Evolutionary conservation across 2,888 invertebrate genomes (phyloP).

Genomic region (Xestia xanthographa): DNA sequence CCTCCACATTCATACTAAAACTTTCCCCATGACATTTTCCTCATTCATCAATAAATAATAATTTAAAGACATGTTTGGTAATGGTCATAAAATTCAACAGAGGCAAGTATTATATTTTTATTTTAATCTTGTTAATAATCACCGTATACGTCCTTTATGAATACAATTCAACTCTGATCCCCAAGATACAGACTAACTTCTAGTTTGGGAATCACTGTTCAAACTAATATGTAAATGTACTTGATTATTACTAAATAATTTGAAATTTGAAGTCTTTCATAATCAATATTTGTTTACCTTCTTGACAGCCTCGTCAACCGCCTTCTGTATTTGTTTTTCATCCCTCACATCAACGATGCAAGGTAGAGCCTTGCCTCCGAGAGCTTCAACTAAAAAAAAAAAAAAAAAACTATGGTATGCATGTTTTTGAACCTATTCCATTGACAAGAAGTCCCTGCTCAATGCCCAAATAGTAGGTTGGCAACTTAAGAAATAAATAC

Average conservation of each 20-base stretch:
- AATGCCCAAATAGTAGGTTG: too few relatives aligned
- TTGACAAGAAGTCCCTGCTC: neutral
- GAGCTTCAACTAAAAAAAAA: slow-evolving; percentile 93
- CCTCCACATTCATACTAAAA: neutral
- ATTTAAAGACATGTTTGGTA: neutral
- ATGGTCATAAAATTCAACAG: neutral
- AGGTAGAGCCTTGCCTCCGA: slow-evolving; percentile 96
- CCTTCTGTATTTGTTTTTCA: slow-evolving; percentile 93
- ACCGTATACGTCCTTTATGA: too few relatives aligned
- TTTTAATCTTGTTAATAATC: too few relatives aligned
- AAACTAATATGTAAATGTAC: too few relatives aligned
- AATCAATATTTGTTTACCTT: slow-evolving; percentile 81
- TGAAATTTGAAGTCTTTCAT: neutral
- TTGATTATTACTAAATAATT: too few relatives aligned
- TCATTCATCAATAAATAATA: neutral
- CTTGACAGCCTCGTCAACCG: slow-evolving; percentile 93
- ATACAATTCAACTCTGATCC: too few relatives aligned
- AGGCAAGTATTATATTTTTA: neutral
- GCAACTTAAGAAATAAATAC: neutral
- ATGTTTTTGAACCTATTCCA: neutral
- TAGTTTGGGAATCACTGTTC: too few relatives aligned
- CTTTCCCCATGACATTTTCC: neutral
- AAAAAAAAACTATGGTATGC: neutral
- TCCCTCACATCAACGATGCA: slow-evolving; percentile 97
- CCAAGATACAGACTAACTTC: too few relatives aligned